Conservation (phyloP, 1,140 invertebrate genomes). For the Callitettix versicolor region DNA sequence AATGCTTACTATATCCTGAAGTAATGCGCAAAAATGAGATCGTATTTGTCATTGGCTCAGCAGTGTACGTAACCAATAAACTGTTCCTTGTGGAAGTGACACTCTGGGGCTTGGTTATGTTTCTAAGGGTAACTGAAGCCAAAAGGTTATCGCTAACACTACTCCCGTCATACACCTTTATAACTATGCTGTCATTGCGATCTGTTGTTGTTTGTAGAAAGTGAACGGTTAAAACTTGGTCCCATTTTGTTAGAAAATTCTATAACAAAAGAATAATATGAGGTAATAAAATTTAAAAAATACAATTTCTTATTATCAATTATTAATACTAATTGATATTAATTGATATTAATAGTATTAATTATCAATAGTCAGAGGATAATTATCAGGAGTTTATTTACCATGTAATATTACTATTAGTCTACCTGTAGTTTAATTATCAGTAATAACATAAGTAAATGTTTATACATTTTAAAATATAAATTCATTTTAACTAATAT, state of each 20-base stretch:
- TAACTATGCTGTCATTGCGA: slow-evolving; percentile 55
- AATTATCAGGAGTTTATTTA: no score
- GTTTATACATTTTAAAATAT: no score
- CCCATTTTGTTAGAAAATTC: slow-evolving; percentile 60
- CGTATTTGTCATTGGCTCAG: slow-evolving; percentile 54
- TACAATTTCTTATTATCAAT: no score
- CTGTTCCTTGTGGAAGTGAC: slow-evolving; percentile 64
- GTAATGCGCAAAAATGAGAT: slow-evolving; percentile 63
- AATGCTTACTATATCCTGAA: slow-evolving; percentile 50
- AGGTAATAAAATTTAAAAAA: background rate
- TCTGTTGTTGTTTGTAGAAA: slow-evolving; percentile 68
- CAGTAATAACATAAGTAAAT: no score
- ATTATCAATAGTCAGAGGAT: no score
- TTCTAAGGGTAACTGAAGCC: slow-evolving; percentile 53
- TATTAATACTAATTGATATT: no score
- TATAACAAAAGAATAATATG: slow-evolving; percentile 26
- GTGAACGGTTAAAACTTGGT: slow-evolving; percentile 70
- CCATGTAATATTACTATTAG: no score
- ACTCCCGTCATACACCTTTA: slow-evolving; percentile 70
- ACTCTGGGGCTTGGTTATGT: slow-evolving; percentile 74
- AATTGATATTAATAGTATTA: no score
- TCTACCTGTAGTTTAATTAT: no score
- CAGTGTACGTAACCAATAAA: slow-evolving; percentile 63
- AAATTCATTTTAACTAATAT: no score
- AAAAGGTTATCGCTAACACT: slow-evolving; percentile 55